Evolutionary conservation across 1,140 invertebrate genomes (phyloP), one percentile per base, ranked within the genome.

Genomic region (Apis laboriosa): DNA sequence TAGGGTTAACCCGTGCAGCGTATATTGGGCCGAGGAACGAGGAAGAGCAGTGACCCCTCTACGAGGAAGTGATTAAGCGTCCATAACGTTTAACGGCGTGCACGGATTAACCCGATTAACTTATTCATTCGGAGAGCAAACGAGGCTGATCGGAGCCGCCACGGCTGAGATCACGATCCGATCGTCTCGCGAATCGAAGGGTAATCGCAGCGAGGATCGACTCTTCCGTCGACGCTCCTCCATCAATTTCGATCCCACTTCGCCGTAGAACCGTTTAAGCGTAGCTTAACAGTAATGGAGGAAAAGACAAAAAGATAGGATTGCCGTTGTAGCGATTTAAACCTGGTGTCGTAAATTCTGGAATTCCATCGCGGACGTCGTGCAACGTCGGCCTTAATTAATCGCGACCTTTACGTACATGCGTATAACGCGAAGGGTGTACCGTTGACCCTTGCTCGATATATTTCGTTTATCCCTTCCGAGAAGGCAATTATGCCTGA

Each of bases 21-120:
- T 55, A 15, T 55, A 12, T 13, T 8, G n/a, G 13, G 19, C 21
- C 67, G 53, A 55, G 61, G 74, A 82, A 79, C 86, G 71, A 88
- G 87, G 84, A 88, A 88, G 86, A 86, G 84, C 86, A 88, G 71
- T 85, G 87, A 87, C 86, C 86, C 87, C 66, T 56, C 68, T 64
- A 84, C 71, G 66, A 86, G 87, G 86, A 88, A 88, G 87, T 88
- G 83, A 88, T 88, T 88, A 88, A 88, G 68, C 72, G 72, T 64
- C 78, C 63, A 63, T 77, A 67, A 49, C 80, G 83, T 88, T 85
- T 87, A 88, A 88, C 72, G 55, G 68, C 80, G 77, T 77, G 77
- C 80, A 88, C 76, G 86, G 84, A 88, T 88, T 88, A 88, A 88
- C 87, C 84, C 84, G 84, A 88, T 88, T 83, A 86, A 88, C 86